Conservation (phyloP, 2,888 invertebrate species). For the Teleogryllus oceanicus region DNA sequence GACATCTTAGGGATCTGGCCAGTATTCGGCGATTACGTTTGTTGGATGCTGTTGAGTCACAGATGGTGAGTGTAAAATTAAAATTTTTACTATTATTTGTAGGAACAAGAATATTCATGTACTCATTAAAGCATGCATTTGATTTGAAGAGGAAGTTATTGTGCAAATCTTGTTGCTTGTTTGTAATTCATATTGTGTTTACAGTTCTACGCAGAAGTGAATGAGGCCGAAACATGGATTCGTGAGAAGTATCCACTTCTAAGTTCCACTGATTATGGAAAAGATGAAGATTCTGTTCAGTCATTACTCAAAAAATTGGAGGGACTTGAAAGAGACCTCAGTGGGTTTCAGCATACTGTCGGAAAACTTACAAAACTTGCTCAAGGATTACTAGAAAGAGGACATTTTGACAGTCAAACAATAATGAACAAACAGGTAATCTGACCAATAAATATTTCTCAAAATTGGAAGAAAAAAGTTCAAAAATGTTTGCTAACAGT, state of each 20-base stretch:
- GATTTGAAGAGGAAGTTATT: neutral
- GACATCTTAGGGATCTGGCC: constrained; percentile 68
- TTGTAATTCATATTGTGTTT: constrained; percentile 37
- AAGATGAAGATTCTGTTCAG: constrained; percentile 88
- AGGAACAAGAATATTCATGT: neutral
- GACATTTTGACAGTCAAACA: constrained; percentile 76
- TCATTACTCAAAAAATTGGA: constrained; percentile 80
- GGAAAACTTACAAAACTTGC: constrained; percentile 67
- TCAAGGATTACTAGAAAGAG: constrained; percentile 63
- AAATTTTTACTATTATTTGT: neutral
- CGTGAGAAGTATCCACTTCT: constrained; percentile 75
- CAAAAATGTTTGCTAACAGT: too few relatives aligned
- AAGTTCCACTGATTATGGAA: constrained; percentile 75
- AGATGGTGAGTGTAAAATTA: constrained; percentile 60
- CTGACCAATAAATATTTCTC: too few relatives aligned
- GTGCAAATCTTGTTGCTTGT: neutral
- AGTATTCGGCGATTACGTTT: constrained; percentile 64
- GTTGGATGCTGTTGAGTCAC: constrained; percentile 77
- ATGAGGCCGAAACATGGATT: constrained; percentile 92
- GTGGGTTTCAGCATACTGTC: constrained; percentile 70
- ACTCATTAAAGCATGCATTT: neutral
- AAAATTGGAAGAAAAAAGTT: too few relatives aligned
- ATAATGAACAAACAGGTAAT: constrained; percentile 62
- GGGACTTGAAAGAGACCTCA: constrained; percentile 75
- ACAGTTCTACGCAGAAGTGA: constrained; percentile 82